Evolutionary conservation across 2,797 vertebrate genomes (phyloP).

Genomic region (Aphelocoma californica): DNA sequence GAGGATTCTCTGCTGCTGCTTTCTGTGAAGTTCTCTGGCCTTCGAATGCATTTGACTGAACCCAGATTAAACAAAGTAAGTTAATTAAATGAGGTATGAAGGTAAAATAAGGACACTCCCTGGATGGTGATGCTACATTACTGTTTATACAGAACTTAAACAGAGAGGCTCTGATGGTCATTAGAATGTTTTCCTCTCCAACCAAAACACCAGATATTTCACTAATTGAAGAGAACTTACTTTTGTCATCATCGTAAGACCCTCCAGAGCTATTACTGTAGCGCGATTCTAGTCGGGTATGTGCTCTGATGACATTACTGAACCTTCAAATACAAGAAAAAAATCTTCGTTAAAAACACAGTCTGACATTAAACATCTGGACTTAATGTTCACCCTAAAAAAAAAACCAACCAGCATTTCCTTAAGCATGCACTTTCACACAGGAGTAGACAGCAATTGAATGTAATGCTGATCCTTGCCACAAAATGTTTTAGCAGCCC

Average conservation of each 20-base stretch:
- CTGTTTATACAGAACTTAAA: not conserved
- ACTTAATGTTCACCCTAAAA: not conserved
- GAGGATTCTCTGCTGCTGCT: not conserved
- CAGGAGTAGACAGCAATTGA: not conserved
- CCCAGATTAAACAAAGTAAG: not conserved
- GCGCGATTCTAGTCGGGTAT: slow-evolving; percentile 94
- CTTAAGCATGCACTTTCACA: not conserved
- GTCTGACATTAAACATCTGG: not conserved
- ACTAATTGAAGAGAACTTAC: slow-evolving; percentile 76
- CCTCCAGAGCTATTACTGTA: slow-evolving; percentile 99
- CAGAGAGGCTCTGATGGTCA: not conserved
- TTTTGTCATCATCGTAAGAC: slow-evolving; percentile 97
- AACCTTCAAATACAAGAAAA: slow-evolving; percentile 76
- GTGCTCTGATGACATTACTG: slow-evolving; percentile 86
- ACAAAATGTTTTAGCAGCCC: not conserved
- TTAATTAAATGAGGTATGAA: not conserved
- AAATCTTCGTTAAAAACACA: not conserved
- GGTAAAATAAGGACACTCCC: not conserved
- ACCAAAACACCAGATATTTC: not conserved
- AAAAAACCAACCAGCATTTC: not conserved
- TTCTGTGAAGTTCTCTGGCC: not conserved
- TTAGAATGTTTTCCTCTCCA: not conserved
- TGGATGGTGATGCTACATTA: not conserved
- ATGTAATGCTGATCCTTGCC: not conserved
- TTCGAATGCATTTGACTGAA: not conserved